A percentile compares a stretch with the other conserved stretches of the same genome.
phyloP scores from a whole-genome alignment of 2,113 vertebrate species.

The Sprattus sprattus region DNA sequence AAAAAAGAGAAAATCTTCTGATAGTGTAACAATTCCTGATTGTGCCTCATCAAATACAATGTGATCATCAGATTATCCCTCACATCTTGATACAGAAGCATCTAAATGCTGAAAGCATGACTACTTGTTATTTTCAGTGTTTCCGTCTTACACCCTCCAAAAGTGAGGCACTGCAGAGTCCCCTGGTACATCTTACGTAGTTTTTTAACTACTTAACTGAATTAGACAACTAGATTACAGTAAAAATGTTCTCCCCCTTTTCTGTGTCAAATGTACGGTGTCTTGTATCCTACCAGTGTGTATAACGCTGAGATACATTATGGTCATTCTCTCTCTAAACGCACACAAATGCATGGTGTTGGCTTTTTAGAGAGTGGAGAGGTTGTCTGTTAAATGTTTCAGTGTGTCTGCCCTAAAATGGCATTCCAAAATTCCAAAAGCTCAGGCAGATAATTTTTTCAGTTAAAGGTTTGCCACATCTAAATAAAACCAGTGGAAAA shows the following conservation, averaged over 20 bases:
- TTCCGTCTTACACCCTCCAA: background rate
- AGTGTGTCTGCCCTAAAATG: background rate
- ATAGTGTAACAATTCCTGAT: too few species aligned
- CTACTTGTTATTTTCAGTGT: background rate
- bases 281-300: background rate
- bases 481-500: background rate
- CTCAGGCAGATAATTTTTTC: too few species aligned
- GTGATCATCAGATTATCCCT: too few species aligned
- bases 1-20: too few species aligned
- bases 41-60: too few species aligned
- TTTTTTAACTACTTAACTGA: background rate
- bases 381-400: background rate
- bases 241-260: background rate
- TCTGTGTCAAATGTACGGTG: background rate
- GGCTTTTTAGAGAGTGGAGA: background rate
- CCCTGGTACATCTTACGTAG: background rate
- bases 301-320: background rate
- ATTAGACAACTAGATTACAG: background rate
- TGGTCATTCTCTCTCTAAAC: background rate
- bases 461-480: background rate
- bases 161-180: background rate
- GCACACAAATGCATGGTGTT: background rate
- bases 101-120: too few species aligned
- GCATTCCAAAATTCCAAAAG: background rate
- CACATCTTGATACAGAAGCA: too few species aligned